A percentile compares a stretch with the other conserved stretches of the same genome.
These are phyloP conservation scores for Leiothrix lutea DNA, from an alignment of 2,113 vertebrate species.

Conservation along the genomic window DNA sequence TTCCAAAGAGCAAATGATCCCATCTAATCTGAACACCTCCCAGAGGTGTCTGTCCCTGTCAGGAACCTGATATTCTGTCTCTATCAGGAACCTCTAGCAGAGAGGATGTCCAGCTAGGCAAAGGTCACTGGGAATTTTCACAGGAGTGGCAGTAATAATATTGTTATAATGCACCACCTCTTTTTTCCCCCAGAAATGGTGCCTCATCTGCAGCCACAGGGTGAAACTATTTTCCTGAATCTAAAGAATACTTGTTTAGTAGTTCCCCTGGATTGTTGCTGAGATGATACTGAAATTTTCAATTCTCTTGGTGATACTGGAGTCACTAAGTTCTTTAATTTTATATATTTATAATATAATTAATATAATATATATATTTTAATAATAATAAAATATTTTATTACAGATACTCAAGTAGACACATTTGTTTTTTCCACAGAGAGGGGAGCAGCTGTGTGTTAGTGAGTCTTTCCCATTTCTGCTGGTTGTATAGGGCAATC, in stretches of 20 bases:
- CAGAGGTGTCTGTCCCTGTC: not conserved
- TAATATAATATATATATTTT: too few relatives aligned
- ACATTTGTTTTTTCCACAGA: not conserved
- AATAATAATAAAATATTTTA: too few relatives aligned
- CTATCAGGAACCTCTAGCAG: not conserved
- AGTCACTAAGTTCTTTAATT: not conserved
- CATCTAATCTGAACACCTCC: not conserved
- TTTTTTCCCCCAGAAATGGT: not conserved
- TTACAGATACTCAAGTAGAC: not conserved
- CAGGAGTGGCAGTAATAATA: not conserved
- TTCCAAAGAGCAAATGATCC: not conserved
- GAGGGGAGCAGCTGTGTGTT: not conserved
- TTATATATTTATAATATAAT: too few relatives aligned
- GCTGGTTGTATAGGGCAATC: not conserved
- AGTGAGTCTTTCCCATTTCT: not conserved
- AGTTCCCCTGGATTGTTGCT: not conserved
- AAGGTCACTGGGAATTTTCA: not conserved
- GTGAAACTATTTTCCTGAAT: not conserved
- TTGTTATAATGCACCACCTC: not conserved
- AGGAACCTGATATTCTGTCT: not conserved
- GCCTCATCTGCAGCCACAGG: not conserved
- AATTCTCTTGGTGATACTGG: not conserved
- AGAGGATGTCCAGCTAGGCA: not conserved
- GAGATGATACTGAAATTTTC: not conserved
- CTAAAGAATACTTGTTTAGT: not conserved